Conservation (phyloP, 1,140 invertebrate species). For the Saxidomus purpurata region DNA sequence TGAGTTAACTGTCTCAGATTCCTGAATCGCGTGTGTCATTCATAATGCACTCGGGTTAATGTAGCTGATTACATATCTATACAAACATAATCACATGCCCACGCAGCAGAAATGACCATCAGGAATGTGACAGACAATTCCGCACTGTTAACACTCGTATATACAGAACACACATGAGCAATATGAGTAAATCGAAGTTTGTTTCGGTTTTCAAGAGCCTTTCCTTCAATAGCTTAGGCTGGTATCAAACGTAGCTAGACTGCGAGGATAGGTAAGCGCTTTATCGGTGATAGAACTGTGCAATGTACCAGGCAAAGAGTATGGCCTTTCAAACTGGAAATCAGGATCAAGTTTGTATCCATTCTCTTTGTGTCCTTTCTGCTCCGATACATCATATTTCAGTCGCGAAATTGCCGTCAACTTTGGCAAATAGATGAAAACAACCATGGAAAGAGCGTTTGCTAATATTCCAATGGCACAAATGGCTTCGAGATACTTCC, state of each 20-base stretch:
- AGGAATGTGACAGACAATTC: no score
- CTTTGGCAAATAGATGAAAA: slow-evolving; percentile 88
- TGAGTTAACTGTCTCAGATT: no score
- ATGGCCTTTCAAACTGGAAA: slow-evolving; percentile 82
- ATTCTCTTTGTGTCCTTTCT: slow-evolving; percentile 67
- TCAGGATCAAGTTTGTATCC: slow-evolving; percentile 81
- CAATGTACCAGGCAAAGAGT: slow-evolving; percentile 78
- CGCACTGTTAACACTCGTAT: no score
- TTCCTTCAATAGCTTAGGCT: slow-evolving; percentile 75
- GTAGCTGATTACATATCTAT: no score
- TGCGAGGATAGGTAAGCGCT: slow-evolving; percentile 74
- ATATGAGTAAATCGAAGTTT: no score
- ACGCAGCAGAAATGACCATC: no score
- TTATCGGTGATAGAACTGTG: slow-evolving; percentile 76
- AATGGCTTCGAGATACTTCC: slow-evolving; percentile 87
- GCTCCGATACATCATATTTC: slow-evolving; percentile 78
- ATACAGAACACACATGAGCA: no score
- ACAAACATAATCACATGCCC: no score
- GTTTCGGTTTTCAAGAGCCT: no score
- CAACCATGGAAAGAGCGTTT: slow-evolving; percentile 88
- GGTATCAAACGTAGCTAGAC: slow-evolving; percentile 79
- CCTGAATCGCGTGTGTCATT: no score
- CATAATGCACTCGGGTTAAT: no score
- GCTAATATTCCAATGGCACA: slow-evolving; percentile 88
- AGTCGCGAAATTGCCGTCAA: slow-evolving; percentile 88